These are phyloP conservation scores for Gambusia holbrooki DNA, from an alignment of 2,113 vertebrate genomes.

Conservation along the genomic window DNA sequence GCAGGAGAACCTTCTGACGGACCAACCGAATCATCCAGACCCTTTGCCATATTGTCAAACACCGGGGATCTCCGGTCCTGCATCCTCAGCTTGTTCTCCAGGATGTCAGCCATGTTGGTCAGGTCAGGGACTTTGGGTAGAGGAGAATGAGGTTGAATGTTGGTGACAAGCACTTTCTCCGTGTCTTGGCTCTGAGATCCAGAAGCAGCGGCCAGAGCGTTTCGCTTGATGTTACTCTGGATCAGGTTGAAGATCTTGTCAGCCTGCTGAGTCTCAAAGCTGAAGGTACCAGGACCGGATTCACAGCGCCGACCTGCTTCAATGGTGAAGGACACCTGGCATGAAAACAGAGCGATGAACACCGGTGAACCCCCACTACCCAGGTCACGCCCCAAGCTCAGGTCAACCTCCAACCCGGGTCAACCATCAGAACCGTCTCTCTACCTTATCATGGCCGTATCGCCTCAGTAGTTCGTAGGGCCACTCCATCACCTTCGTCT, in stretches of 20 bases:
- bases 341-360: not conserved
- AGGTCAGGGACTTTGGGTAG: slow-evolving; percentile 61
- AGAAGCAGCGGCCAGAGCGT: slow-evolving; percentile 54
- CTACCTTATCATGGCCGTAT: slow-evolving; percentile 91
- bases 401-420: too few relatives aligned
- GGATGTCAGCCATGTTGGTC: not conserved
- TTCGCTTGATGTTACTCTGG: slow-evolving; percentile 87
- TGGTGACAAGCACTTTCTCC: slow-evolving; percentile 46
- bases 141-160: slow-evolving; percentile 68
- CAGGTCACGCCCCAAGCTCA: too few relatives aligned
- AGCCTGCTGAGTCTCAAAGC: slow-evolving; percentile 89
- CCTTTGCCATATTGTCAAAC: not conserved
- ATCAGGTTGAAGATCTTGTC: slow-evolving; percentile 89
- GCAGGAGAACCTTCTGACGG: slow-evolving; percentile 73
- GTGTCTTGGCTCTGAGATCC: slow-evolving; percentile 41
- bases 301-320: slow-evolving; percentile 92
- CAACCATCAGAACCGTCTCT: too few relatives aligned
- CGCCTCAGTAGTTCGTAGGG: slow-evolving; percentile 90
- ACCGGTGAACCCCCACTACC: not conserved
- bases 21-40: slow-evolving; percentile 2
- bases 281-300: slow-evolving; percentile 91
- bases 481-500: slow-evolving; percentile 81
- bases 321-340: slow-evolving; percentile 89
- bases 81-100: slow-evolving; percentile 49
- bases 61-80: slow-evolving; percentile 14